Evolutionary conservation across 2,797 vertebrate species (phyloP).

Genomic region (Pelochelys cantorii): DNA sequence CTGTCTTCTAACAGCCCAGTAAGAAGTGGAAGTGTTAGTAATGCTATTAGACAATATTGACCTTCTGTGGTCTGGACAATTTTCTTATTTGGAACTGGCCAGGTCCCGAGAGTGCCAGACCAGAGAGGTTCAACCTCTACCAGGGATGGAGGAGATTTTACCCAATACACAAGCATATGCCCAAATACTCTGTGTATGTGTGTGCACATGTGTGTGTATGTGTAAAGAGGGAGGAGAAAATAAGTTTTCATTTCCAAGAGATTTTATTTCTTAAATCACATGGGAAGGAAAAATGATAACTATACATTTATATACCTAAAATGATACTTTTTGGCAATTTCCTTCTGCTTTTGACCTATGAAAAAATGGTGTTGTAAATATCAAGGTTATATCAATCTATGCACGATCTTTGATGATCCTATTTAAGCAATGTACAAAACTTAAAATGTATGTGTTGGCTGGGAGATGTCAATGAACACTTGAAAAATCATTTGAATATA

Average conservation of each 20-base stretch:
- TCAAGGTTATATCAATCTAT: background rate
- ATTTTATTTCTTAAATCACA: background rate
- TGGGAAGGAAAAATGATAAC: background rate
- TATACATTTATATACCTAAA: background rate
- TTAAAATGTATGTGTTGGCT: background rate
- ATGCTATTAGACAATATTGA: no score
- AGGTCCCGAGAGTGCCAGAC: no score
- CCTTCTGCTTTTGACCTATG: background rate
- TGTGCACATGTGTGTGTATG: background rate
- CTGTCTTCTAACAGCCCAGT: no score
- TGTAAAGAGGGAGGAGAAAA: background rate
- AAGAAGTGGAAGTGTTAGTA: no score
- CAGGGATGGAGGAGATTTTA: no score
- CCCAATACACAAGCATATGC: rapidly evolving
- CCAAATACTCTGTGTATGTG: rapidly evolving
- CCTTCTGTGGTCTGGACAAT: no score
- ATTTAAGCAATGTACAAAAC: background rate
- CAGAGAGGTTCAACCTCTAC: no score
- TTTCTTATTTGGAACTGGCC: no score
- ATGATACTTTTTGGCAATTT: background rate
- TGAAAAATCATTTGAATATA: background rate
- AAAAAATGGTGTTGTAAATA: background rate
- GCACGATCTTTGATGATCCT: background rate
- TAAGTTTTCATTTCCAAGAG: background rate
- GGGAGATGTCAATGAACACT: background rate